phyloP scores from a whole-genome alignment of 2,888 invertebrate genomes.

The Spisula solida region DNA sequence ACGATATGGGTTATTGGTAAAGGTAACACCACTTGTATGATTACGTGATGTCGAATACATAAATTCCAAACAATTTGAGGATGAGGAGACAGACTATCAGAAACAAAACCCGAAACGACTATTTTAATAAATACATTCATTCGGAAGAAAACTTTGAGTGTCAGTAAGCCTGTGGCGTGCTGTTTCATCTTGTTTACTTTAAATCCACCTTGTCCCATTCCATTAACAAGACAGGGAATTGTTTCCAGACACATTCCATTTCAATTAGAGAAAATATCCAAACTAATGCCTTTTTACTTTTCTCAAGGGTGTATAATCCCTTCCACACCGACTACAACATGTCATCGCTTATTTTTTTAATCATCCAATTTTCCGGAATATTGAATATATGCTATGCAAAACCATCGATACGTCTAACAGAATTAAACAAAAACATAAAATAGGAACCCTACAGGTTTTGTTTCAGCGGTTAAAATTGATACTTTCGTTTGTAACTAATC shows the following conservation, averaged over 20 bases:
- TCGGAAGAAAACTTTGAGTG: not conserved
- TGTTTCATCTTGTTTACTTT: slow-evolving; percentile 7
- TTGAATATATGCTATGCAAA: not conserved
- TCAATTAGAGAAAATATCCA: not conserved
- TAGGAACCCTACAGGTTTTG: no score
- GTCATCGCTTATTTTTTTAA: not conserved
- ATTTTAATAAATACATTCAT: not conserved
- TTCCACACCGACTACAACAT: not conserved
- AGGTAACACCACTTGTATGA: no score
- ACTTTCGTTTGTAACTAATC: no score
- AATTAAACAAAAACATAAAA: no score
- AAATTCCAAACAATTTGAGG: no score
- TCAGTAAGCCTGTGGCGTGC: not conserved
- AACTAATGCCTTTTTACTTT: not conserved
- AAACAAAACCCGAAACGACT: not conserved
- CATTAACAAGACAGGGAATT: not conserved
- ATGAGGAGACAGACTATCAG: no score
- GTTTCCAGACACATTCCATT: slow-evolving; percentile 15
- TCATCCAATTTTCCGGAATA: not conserved
- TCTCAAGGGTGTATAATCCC: not conserved
- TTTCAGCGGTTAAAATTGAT: no score
- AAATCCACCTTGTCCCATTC: not conserved
- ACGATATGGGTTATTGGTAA: no score
- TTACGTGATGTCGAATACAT: no score
- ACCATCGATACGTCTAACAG: no score